phyloP scores from a whole-genome alignment of 2,888 invertebrate species.

The Drosophila monieri region DNA sequence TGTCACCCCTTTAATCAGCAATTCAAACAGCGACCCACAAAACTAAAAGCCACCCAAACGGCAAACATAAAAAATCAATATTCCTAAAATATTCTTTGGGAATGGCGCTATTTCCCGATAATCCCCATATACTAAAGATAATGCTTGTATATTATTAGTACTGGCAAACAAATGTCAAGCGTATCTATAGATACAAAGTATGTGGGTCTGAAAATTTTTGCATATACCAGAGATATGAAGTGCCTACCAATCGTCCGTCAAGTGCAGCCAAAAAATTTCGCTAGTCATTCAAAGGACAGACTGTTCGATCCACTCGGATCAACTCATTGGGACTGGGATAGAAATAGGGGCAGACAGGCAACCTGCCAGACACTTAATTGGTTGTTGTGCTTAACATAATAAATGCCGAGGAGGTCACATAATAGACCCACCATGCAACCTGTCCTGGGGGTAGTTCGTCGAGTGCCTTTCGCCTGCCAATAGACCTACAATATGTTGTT shows the following conservation, averaged over 20 bases:
- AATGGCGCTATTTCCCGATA: slow-evolving; percentile 8
- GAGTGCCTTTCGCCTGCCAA: slow-evolving; percentile 71
- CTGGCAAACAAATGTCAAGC: slow-evolving; percentile 26
- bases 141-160: slow-evolving; percentile 24
- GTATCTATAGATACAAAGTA: slow-evolving; percentile 30
- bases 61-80: slow-evolving; percentile 41
- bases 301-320: slow-evolving; percentile 35
- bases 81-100: slow-evolving; percentile 24
- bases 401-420: slow-evolving; percentile 66
- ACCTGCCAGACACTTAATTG: slow-evolving; percentile 66
- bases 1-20: slow-evolving; percentile 14
- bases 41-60: not conserved
- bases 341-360: slow-evolving; percentile 21
- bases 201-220: slow-evolving; percentile 18
- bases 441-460: slow-evolving; percentile 55
- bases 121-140: slow-evolving; percentile 31
- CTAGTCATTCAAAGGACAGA: slow-evolving; percentile 36
- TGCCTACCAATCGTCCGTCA: slow-evolving; percentile 10
- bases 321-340: slow-evolving; percentile 1
- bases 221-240: slow-evolving; percentile 19
- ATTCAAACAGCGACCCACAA: slow-evolving; percentile 8
- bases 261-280: slow-evolving; percentile 35
- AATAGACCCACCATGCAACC: slow-evolving; percentile 46
- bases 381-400: slow-evolving; percentile 76
- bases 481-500: slow-evolving; percentile 40